A percentile compares a stretch with the other conserved stretches of the same genome.
Conservation (phyloP, 1,140 invertebrate species). For the Drosophila kohkoa region DNA sequence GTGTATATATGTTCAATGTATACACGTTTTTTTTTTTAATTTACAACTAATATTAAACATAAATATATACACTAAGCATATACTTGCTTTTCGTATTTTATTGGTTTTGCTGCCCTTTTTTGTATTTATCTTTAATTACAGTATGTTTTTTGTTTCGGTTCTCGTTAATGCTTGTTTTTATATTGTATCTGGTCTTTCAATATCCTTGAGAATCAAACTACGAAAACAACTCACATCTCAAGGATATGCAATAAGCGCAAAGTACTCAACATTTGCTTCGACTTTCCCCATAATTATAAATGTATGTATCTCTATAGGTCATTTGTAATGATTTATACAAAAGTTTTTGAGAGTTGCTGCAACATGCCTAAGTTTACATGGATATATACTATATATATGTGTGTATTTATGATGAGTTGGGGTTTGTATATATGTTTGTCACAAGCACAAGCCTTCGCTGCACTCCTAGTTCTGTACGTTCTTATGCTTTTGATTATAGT, state of each 20-base stretch:
- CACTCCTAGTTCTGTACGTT: constrained; percentile 9
- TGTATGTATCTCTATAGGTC: constrained; percentile 11
- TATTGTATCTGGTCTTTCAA: constrained; percentile 51
- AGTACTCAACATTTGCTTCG: constrained; percentile 73
- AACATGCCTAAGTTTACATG: constrained; percentile 53
- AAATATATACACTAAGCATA: constrained; percentile 60
- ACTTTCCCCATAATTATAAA: constrained; percentile 25
- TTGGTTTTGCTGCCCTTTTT: constrained; percentile 50
- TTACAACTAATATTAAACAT: constrained; percentile 64
- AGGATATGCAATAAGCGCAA: constrained; percentile 59
- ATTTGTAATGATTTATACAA: constrained; percentile 59
- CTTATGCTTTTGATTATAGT: constrained; percentile 21
- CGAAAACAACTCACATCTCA: constrained; percentile 59
- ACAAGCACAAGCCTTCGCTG: constrained; percentile 30
- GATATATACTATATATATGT: neutral
- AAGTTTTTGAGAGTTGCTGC: constrained; percentile 56
- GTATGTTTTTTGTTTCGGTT: constrained; percentile 40
- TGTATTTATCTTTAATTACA: constrained; percentile 50
- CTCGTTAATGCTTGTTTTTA: constrained; percentile 19
- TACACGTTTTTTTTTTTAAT: constrained; percentile 44
- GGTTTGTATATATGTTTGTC: constrained; percentile 17
- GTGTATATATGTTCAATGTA: constrained; percentile 26
- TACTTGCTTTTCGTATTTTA: constrained; percentile 31
- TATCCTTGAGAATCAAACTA: constrained; percentile 60
- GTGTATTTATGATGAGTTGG: constrained; percentile 2